Conservation (phyloP, 2,113 vertebrate species). For the Australoheros scitulus region DNA sequence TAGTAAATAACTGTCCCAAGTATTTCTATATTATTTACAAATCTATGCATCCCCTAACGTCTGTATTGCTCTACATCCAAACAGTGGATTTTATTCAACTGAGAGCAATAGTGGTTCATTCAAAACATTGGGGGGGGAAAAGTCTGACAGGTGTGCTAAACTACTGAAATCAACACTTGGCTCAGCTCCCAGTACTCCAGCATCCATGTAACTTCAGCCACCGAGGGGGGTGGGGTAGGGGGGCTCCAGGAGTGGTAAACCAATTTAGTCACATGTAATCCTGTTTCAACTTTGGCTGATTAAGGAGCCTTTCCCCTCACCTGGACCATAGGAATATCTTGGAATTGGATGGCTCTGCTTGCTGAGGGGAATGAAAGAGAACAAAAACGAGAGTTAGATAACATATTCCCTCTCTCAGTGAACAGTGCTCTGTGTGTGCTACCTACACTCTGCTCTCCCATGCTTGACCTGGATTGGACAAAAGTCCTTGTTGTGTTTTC, state of each 20-base stretch:
- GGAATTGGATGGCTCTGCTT: conserved; percentile 23
- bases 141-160: conserved; percentile 36
- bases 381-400: conserved; percentile 56
- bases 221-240: conserved; percentile 8
- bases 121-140: conserved; percentile 24
- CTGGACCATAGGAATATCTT: conserved; percentile 63
- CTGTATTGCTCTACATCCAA: conserved; percentile 10
- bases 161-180: conserved; percentile 32
- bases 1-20: background rate
- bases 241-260: conserved; percentile 48
- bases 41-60: background rate
- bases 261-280: conserved; percentile 63
- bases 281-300: conserved; percentile 53
- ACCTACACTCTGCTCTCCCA: conserved; percentile 76
- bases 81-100: background rate
- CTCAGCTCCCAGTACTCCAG: background rate
- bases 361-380: conserved; percentile 38
- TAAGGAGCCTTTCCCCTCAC: conserved; percentile 44
- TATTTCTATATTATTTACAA: background rate
- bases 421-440: conserved; percentile 71
- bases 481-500: conserved; percentile 75
- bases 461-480: conserved; percentile 81
- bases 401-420: conserved; percentile 44
- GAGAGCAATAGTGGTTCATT: background rate
- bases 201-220: background rate